Evolutionary conservation across 2,797 vertebrate genomes (phyloP), one percentile per base, ranked within the genome.

Genomic region (Cygnus olor): DNA sequence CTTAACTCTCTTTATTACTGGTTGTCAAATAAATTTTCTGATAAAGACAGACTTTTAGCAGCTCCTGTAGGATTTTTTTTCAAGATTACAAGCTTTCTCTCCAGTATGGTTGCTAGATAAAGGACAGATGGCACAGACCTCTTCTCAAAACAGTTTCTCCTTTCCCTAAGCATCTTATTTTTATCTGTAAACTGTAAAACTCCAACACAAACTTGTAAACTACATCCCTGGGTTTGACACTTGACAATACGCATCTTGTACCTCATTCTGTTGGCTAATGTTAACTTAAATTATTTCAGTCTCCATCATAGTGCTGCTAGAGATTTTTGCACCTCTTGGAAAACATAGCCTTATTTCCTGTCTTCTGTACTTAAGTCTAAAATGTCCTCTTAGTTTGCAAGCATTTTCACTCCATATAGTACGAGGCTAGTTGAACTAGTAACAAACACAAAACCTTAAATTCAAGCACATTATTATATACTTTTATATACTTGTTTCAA

Each of bases 11-110:
- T 56, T 91, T 94, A 69, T 84, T 91, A 47, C 51, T 56, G 14
- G n/a, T 77, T 54, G 73, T 94, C 66, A 91, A 91, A 96, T 94
- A 96, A 88, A 88, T 88, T 95, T 90, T 73, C 70, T 40, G 66
- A 69, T 81, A 73, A 76, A 68, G 54, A 79, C 58, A 85, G 49
- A 90, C 32, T 54, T 79, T 72, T 47, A 88, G 53, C 36, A 65
- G 58, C 85, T 95, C 76, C 80, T 76, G 58, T 45, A 68, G 24
- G 18, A 4, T 88, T 80, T 91, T 54, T 54, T 69, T 72, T 57
- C 5, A 64, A 61, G 77, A 94, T 72, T 49, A 19, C 10, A 20
- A 2, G 2, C 25, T 78, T 91, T 74, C 9, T 58, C 4, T 74
- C 9, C 38, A 28, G 7, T 38, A 38, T 0, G 0, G 19, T 27